phyloP scores from a whole-genome alignment of 2,113 vertebrate genomes.

The Poecile atricapillus region DNA sequence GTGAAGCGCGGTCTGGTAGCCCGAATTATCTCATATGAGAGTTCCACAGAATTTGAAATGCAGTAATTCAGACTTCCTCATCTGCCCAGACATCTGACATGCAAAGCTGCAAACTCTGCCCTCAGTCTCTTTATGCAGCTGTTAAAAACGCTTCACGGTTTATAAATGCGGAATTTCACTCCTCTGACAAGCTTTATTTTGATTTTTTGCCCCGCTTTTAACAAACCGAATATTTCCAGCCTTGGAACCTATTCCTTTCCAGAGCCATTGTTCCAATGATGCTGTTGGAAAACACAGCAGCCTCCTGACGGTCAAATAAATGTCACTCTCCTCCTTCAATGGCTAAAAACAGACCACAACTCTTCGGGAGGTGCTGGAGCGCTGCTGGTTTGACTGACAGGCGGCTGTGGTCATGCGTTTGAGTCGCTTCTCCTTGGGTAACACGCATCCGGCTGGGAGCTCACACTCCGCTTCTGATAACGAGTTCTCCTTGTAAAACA shows the following conservation, averaged over 20 bases:
- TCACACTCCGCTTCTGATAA: not conserved
- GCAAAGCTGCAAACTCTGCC: not conserved
- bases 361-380: not conserved
- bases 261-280: not conserved
- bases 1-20: not conserved
- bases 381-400: constrained; percentile 34
- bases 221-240: not conserved
- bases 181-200: not conserved
- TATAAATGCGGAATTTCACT: not conserved
- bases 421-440: not conserved
- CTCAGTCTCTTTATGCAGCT: not conserved
- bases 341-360: constrained; percentile 35
- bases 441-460: not conserved
- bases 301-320: constrained; percentile 43
- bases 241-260: fast-evolving
- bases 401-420: not conserved
- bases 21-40: not conserved
- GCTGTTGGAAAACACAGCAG: not conserved
- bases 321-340: constrained; percentile 23
- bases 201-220: not conserved
- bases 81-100: not conserved
- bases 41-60: not conserved
- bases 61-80: not conserved
- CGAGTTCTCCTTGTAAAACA: not conserved
- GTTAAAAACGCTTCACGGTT: not conserved